Evolutionary conservation across 2,797 vertebrate species (phyloP).

Genomic region (Echeneis naucrates): DNA sequence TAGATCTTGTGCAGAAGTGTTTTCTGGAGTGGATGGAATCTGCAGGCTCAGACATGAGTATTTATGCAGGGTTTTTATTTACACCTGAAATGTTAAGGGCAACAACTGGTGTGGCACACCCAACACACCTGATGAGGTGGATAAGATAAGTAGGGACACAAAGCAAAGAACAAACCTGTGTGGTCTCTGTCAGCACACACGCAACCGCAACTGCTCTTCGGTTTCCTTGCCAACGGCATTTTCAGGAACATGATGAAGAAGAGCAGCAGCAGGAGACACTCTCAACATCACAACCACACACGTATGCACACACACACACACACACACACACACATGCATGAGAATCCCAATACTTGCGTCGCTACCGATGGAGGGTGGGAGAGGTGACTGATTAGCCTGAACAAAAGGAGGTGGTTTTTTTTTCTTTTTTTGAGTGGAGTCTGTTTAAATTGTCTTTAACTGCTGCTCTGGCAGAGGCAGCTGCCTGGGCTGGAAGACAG

Average conservation of each 20-base stretch:
- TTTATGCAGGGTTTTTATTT: constrained; percentile 48
- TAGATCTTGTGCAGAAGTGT: constrained; percentile 27
- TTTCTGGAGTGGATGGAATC: constrained; percentile 48
- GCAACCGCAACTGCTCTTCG: constrained; percentile 24
- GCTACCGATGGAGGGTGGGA: constrained; percentile 46
- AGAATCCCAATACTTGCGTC: constrained; percentile 47
- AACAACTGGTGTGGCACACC: constrained; percentile 33
- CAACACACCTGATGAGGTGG: constrained; percentile 12
- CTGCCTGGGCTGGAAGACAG: constrained; percentile 59
- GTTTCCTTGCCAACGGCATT: constrained; percentile 80
- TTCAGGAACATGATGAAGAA: constrained; percentile 71
- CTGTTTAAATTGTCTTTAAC: constrained; percentile 70
- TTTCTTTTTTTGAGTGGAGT: constrained; percentile 67
- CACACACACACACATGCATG: constrained; percentile 9
- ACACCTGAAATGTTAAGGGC: constrained; percentile 25
- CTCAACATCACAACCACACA: constrained; percentile 49
- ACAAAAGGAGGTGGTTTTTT: constrained; percentile 71
- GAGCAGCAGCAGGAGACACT: constrained; percentile 72
- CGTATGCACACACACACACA: not conserved
- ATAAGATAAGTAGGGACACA: constrained; percentile 22
- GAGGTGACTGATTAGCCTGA: constrained; percentile 59
- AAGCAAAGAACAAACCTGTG: constrained; percentile 27
- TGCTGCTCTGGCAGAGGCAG: constrained; percentile 41
- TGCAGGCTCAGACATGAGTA: constrained; percentile 66
- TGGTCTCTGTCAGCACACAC: constrained; percentile 4